Evolutionary conservation across 35 echinoderm and acorn worm genomes (phyloP), one percentile per base, ranked within the genome.

Genomic region (Lytechinus variegatus): DNA sequence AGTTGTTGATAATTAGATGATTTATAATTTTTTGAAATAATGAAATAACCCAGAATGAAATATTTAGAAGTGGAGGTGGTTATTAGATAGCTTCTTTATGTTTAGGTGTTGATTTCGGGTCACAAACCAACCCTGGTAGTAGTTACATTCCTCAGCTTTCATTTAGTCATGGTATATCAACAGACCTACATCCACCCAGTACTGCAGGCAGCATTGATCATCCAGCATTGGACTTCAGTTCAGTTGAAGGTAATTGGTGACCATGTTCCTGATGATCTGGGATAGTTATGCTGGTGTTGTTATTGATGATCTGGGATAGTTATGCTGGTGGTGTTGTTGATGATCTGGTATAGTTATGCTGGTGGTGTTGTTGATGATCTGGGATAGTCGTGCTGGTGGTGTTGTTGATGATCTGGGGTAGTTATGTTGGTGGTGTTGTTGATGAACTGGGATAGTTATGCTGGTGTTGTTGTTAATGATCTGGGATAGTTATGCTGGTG

Each of bases 141-240:
- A 86, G 60, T 29, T 93, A 55, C 92, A 93, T 93, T 57, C 92
- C 92, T 28, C 92, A 33, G 27, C 13, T 93, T 14, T 33, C 53
- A 27, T 93, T 56, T 93, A 54, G 92, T 33, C 92, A 97, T 51
- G 95, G 96, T 52, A 89, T 97, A 54, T 91, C 91, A 28, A 10
- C 29, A 54, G 98, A 97, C 86, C 13, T 96, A 86, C 92, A 92
- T 19, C 93, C 96, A 54, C 98, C 97, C 4, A 97, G 98, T 86
- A 97, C 97, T 87, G 97, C 98, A 14, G 98, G 98, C 10, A 99
- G 98, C 66, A 97, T 99, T 44, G 97, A 99, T 52, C 98, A 99
- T 95, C 97, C 97, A 16, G 96, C 97, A 5, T 94, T 99, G 7
- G 98, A 99, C 95, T 54, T 97, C 12, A 95, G 96, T 52, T 97